Percentiles rank a stretch among this genome's conserved stretches.
Evolutionary conservation across 2,888 invertebrate genomes (phyloP).

Genomic region (Toxonevra muliebris): DNA sequence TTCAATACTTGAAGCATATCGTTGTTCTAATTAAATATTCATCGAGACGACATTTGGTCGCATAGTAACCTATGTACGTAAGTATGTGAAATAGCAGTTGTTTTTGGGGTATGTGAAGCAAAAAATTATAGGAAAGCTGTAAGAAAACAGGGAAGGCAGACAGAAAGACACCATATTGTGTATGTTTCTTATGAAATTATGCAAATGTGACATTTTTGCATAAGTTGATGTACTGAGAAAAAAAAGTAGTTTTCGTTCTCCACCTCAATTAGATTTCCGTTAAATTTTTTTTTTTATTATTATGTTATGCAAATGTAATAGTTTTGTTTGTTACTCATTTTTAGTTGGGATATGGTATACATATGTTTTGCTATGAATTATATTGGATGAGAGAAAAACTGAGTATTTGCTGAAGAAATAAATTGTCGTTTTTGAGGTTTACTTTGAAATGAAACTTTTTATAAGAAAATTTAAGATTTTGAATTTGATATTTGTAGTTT

Average conservation of each 20-base stretch:
- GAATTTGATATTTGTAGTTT: too few species aligned
- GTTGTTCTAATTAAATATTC: slow-evolving; percentile 59
- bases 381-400: too few species aligned
- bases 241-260: too few species aligned
- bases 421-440: too few species aligned
- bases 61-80: slow-evolving; percentile 28
- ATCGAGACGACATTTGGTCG: slow-evolving; percentile 57
- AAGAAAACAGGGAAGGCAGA: not conserved
- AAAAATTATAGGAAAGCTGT: slow-evolving; percentile 14
- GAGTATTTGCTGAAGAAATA: too few species aligned
- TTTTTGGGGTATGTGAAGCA: slow-evolving; percentile 25
- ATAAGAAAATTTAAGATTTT: too few species aligned
- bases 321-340: too few species aligned
- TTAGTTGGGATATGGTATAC: too few species aligned
- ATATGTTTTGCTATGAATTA: too few species aligned
- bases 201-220: slow-evolving; percentile 30
- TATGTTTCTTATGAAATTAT: slow-evolving; percentile 33
- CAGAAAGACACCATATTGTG: not conserved
- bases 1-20: too few species aligned
- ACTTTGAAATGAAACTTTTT: too few species aligned
- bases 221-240: not conserved
- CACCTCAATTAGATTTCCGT: slow-evolving; percentile 29
- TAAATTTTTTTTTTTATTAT: not conserved
- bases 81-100: slow-evolving; percentile 24
- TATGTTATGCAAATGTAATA: not conserved